Percentiles rank a stretch among this genome's conserved stretches.
phyloP scores from a whole-genome alignment of 2,113 vertebrate genomes.

The Prolemur simus region DNA sequence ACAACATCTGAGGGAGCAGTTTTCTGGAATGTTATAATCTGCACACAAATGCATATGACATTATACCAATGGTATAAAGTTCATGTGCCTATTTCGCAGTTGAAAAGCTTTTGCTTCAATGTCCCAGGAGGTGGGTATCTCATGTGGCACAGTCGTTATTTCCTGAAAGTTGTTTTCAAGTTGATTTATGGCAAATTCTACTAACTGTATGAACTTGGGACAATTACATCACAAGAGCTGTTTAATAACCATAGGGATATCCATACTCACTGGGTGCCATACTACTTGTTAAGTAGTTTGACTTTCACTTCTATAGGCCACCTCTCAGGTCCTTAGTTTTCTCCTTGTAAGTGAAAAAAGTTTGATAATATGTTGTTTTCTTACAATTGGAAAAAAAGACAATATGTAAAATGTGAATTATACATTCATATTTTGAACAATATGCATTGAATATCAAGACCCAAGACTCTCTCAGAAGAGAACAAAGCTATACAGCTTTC shows the following conservation, averaged over 20 bases:
- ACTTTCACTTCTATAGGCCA: neutral
- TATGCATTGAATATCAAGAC: neutral
- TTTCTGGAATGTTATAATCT: constrained; percentile 29
- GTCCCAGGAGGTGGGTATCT: neutral
- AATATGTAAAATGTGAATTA: neutral
- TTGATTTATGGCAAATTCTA: neutral
- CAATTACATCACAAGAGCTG: neutral
- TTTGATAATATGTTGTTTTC: neutral
- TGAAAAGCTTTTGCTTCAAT: neutral
- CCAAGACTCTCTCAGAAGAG: neutral
- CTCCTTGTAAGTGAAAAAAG: neutral
- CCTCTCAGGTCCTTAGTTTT: neutral
- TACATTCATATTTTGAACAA: neutral
- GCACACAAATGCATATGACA: neutral
- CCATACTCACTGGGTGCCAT: neutral
- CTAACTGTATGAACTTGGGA: neutral
- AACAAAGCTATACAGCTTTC: neutral
- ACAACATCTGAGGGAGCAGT: neutral
- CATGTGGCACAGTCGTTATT: neutral
- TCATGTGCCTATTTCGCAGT: neutral
- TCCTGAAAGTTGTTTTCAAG: constrained; percentile 6
- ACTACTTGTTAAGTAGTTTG: neutral
- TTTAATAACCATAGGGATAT: neutral
- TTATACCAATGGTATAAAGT: neutral
- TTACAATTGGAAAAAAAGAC: neutral